A percentile compares a stretch with the other conserved stretches of the same genome.
These are phyloP conservation scores for Tapera naevia DNA, from an alignment of 2,797 vertebrate genomes.

Conservation along the genomic window DNA sequence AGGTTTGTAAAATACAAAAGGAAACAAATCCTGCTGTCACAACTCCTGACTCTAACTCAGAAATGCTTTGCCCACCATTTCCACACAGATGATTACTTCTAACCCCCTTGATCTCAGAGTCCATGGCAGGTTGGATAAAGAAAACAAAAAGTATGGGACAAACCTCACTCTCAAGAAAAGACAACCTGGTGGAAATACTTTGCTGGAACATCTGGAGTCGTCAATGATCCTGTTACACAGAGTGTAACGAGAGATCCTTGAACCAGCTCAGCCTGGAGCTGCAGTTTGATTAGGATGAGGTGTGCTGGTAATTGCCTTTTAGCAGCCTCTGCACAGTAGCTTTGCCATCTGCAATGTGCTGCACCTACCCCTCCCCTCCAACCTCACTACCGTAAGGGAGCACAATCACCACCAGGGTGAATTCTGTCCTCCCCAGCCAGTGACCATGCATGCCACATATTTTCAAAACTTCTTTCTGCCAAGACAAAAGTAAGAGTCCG, in stretches of 20 bases:
- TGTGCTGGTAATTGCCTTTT: background rate
- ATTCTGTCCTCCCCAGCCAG: background rate
- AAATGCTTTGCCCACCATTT: conserved; percentile 54
- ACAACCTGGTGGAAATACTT: conserved; percentile 18
- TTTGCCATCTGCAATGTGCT: background rate
- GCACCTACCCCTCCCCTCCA: background rate
- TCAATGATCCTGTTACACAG: background rate
- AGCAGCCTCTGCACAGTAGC: background rate
- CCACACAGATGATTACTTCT: conserved; percentile 51
- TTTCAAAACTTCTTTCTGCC: background rate
- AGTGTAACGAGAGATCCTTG: background rate
- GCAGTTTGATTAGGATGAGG: background rate
- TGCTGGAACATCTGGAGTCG: conserved; percentile 18
- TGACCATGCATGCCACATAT: background rate
- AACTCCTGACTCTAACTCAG: conserved; percentile 59
- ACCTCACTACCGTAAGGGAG: background rate
- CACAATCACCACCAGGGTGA: background rate
- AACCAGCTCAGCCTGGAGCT: background rate
- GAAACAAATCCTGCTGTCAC: conserved; percentile 60
- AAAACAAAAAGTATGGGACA: conserved; percentile 53
- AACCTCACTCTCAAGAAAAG: conserved; percentile 25
- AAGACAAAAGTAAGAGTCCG: background rate
- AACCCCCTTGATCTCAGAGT: conserved; percentile 37
- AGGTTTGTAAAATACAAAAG: conserved; percentile 58
- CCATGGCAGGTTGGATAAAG: conserved; percentile 35